Evolutionary conservation across 2,888 invertebrate genomes (phyloP), one percentile per base, ranked within the genome.

Genomic region (Reticulitermes lucifugus): DNA sequence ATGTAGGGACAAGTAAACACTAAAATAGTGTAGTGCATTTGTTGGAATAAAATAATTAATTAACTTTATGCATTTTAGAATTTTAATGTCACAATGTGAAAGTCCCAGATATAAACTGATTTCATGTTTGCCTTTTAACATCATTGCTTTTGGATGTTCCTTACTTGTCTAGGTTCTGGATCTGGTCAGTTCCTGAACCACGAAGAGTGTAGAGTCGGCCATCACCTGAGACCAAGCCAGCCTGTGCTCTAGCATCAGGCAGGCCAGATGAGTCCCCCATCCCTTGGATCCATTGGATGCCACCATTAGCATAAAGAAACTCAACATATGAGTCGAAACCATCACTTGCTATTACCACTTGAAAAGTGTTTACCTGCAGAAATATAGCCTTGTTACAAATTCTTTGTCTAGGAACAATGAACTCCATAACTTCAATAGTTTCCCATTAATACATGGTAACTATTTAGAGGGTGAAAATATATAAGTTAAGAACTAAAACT

Each of bases 201-300:
- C 95, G 95, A 35, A 99, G 92, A 4, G 94, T 93, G 89, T 94
- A 95, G 84, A 94, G 92, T 85, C 95, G 93, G 71, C 96, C 96
- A 89, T 97, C 97, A 87, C 96, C 96, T 0, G 97, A 94, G 87
- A 97, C 94, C 88, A 99, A 96, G 4, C 98, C 99, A 83, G 96
- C 98, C 91, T 99, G 99, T 0, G 98, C 98, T 88, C 97, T 95
- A 0, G 98, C 97, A 89, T 98, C 98, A 0, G 96, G 96, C 79
- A 96, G 90, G 46, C 94, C 95, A n/a, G 94, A 93, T n/a, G 94
- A 93, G 88, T 95, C 95, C 4, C 92, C 92, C 14, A 87, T 88
- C 12, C 87, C 96, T 90, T 96, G 96, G 83, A 97, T 94, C 99
- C 99, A 99, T 89, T 98, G 96, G 83, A 99, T 95, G 0, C 97